Evolutionary conservation across 2,888 invertebrate species (phyloP), one percentile per base, ranked within the genome.

Genomic region (Pyrrhosoma nymphula): DNA sequence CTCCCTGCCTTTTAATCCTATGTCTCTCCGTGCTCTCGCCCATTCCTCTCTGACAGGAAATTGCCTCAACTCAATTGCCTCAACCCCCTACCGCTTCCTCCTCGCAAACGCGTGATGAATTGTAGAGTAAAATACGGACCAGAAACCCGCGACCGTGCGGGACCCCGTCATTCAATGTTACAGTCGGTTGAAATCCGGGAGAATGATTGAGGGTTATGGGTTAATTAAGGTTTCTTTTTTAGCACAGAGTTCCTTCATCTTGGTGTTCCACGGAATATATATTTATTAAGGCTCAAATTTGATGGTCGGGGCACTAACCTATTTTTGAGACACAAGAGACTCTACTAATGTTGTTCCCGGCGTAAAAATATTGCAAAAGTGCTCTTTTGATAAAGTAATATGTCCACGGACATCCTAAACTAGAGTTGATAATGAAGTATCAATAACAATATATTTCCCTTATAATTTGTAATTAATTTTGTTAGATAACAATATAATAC

Each of bases 21-120:
- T 82, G 14, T 4, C 82, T 35, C 35, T 82, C 35, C 82, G 91
- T 63, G 56, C 90, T 90, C 90, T 56, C 60, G 30, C 16, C 82
- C 82, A 82, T 82, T 82, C 35, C 82, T 82, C 82, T 35, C 82
- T 82, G 82, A 82, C 93, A 93, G 93, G 93, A 93, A 93, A 93
- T 93, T 93, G 63, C 93, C 93, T 39, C 20, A 69, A 91, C 91
- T 47, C 91, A 60, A 63, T 91, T 60, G 39, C 89, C 55, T 89
- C 26, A 1, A 39, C 26, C 89, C 47, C 55, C 89, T 1, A 60
- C 56, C n/a, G 14, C 55, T 89, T 55, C 89, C 55, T 89, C 89
- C 6, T 8, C 63, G 14, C 91, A 14, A n/a, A 35, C 82, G 30
- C 30, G 16, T 82, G 82, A 82, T 82, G 82, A 82, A 82, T 82